phyloP scores from a whole-genome alignment of 2,797 vertebrate genomes.

The Pangasius larnaudii region DNA sequence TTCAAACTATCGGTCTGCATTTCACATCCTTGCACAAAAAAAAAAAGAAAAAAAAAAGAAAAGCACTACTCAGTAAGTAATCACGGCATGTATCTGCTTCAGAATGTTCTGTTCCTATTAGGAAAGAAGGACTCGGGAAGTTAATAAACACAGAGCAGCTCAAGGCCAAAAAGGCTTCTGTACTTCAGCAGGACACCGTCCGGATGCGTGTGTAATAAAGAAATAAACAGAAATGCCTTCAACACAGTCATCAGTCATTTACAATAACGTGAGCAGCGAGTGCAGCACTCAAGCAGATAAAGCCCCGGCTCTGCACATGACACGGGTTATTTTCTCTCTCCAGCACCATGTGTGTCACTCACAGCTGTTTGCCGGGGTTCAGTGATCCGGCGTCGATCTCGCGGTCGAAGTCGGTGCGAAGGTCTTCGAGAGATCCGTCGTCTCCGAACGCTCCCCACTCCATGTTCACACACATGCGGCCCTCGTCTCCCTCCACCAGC shows the following conservation, averaged over 20 bases:
- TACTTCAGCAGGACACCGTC: neutral
- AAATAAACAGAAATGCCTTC: neutral
- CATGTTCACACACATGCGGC: constrained; percentile 95
- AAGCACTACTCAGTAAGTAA: neutral
- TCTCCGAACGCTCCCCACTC: constrained; percentile 98
- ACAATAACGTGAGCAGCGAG: neutral
- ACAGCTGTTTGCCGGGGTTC: constrained; percentile 95
- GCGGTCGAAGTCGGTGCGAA: constrained; percentile 87
- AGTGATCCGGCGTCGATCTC: constrained; percentile 93
- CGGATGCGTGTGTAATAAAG: neutral
- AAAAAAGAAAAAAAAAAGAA: neutral
- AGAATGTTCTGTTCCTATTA: neutral
- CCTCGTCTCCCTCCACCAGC: constrained; percentile 90
- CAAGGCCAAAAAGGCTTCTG: neutral
- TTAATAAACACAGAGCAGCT: neutral
- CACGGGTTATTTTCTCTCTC: neutral
- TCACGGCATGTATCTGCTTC: neutral
- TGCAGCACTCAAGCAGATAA: neutral
- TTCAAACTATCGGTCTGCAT: neutral
- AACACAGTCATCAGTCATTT: neutral
- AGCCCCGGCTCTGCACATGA: neutral
- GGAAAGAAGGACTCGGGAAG: neutral
- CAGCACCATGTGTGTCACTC: constrained; percentile 63
- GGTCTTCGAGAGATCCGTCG: constrained; percentile 83
- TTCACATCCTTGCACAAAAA: neutral